A percentile compares a stretch with the other conserved stretches of the same genome.
phyloP scores from a whole-genome alignment of 2,797 vertebrate species.

The Gastrophryne carolinensis region DNA sequence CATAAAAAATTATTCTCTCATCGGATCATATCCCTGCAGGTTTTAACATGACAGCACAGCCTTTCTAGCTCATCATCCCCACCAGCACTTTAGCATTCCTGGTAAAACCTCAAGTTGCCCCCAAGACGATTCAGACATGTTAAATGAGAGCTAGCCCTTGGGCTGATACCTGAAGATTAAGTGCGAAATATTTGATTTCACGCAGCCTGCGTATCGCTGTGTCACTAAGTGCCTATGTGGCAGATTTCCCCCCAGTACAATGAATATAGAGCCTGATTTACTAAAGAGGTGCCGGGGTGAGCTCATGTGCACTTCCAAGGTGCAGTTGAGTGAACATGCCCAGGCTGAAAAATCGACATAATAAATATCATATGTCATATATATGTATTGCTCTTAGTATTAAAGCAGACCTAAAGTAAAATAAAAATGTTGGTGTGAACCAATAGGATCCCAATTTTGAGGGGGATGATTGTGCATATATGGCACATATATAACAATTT shows the following conservation, averaged over 20 bases:
- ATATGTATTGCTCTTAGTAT: too few relatives aligned
- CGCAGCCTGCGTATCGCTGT: neutral
- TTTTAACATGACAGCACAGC: slow-evolving; percentile 17
- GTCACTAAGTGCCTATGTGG: slow-evolving; percentile 24
- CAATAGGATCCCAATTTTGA: too few relatives aligned
- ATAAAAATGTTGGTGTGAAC: too few relatives aligned
- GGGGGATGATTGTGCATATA: too few relatives aligned
- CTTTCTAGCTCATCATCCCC: neutral
- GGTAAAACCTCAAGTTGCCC: slow-evolving; percentile 16
- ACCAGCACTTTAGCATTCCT: slow-evolving; percentile 19
- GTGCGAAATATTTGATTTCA: slow-evolving; percentile 1
- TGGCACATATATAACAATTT: too few relatives aligned
- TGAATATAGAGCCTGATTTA: neutral
- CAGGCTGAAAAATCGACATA: too few relatives aligned
- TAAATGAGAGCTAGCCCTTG: slow-evolving; percentile 1
- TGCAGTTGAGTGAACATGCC: too few relatives aligned
- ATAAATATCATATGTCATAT: too few relatives aligned
- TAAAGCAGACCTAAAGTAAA: too few relatives aligned
- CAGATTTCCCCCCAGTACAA: neutral
- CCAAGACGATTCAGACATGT: slow-evolving; percentile 6
- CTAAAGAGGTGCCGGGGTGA: too few relatives aligned
- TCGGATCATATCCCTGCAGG: neutral
- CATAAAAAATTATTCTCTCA: neutral
- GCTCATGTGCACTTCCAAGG: too few relatives aligned
- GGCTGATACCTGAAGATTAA: slow-evolving; percentile 32